Conservation (phyloP, 2,797 vertebrate genomes). For the Eidolon dupreanum region DNA sequence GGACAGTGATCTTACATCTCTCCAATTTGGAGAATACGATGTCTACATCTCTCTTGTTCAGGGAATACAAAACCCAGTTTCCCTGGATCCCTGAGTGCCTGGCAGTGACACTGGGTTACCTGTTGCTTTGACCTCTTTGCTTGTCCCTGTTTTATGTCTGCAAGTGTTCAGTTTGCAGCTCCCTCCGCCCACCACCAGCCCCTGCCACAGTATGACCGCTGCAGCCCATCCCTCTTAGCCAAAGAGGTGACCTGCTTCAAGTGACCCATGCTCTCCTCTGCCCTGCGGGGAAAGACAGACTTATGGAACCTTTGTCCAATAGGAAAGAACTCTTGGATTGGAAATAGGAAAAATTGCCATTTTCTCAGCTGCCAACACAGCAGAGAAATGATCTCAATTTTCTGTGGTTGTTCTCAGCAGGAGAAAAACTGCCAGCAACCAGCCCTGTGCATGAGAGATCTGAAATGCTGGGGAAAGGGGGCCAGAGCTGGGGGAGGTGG, state of each 20-base stretch:
- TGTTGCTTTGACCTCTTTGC: neutral
- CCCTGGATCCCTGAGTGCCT: neutral
- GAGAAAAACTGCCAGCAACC: conserved; percentile 60
- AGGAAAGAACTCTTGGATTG: conserved; percentile 61
- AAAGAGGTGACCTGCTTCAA: neutral
- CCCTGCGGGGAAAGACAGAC: neutral
- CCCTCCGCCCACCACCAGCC: neutral
- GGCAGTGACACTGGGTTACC: accelerated
- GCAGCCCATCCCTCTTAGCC: neutral
- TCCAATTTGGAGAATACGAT: neutral
- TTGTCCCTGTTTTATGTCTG: neutral
- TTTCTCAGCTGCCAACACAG: conserved; percentile 75
- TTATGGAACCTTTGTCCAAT: conserved; percentile 30
- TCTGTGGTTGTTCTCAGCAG: conserved; percentile 67
- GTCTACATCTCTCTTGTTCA: neutral
- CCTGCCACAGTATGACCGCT: accelerated
- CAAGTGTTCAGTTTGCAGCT: neutral
- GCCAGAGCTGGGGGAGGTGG: neutral
- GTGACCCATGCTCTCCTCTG: neutral
- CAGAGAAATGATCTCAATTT: conserved; percentile 81
- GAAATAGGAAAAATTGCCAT: conserved; percentile 74
- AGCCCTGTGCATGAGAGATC: neutral
- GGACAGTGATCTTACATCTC: neutral
- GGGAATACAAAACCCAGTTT: neutral
- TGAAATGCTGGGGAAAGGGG: neutral